Evolutionary conservation across 2,888 invertebrate genomes (phyloP), one percentile per base, ranked within the genome.

Genomic region (Epistrophella euchroma): DNA sequence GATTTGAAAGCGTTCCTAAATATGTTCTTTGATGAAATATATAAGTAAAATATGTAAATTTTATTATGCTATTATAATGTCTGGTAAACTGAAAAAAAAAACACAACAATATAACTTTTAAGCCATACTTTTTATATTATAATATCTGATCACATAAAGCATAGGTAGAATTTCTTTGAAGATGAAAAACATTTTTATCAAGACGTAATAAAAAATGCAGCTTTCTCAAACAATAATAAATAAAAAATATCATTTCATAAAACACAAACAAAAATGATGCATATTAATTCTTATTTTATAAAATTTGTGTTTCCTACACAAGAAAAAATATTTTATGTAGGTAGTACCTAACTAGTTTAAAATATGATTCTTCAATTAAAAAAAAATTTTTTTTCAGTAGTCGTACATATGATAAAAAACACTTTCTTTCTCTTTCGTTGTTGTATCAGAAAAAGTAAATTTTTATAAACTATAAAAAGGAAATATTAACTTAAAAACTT

Each of bases 1-100:
- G 74, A 55, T 64, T 64, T 71, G 71, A 80, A 58, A 45, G 75
- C 74, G 79, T 75, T 79, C 79, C 58, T 70, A 75, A 71, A 43
- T 35, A 37, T 37, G 35, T 58, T 37, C 2, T 6, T 58, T 37
- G 19, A 37, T 37, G 22, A 15, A 22, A 60, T 37, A 11, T 15
- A 9, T 40, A 40, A 37, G 2, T 19, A 22, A 15, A 15, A 22
- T 35, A 35, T 35, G 2, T 13, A 13, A 11, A 35, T 35, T 17
- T 17, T 6, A 19, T 35, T 4, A 19, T 35, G 6, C 10, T 55
- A 11, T 22, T 32, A 32, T 4, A 0, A 58, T 6, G 6, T 58
- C 17, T 32, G 32, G 28, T n/a, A n/a, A 56, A 58, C 19, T 58
- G 0, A 5, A 58, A 35, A 58, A 35, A 2, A 35, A 5, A 17